These are phyloP conservation scores for Drosophila bocqueti DNA, from an alignment of 1,140 invertebrate genomes.

Conservation along the genomic window DNA sequence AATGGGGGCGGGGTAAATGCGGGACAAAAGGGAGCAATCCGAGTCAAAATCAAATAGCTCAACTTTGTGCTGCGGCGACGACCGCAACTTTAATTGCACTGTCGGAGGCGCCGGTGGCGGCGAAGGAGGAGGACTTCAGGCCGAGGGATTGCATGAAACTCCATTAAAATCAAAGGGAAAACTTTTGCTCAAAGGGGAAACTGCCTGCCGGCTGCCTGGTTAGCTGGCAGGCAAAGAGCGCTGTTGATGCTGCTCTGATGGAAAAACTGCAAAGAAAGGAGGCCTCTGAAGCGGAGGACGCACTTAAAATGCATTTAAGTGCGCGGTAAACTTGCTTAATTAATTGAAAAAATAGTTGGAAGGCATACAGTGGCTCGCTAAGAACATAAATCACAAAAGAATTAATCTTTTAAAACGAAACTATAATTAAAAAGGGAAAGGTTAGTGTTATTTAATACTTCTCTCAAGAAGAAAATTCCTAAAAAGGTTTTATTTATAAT, in stretches of 20 bases:
- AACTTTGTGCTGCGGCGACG: conserved; percentile 36
- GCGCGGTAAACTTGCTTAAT: conserved; percentile 72
- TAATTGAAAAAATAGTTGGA: conserved; percentile 74
- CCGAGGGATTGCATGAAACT: conserved; percentile 45
- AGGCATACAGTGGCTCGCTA: neutral
- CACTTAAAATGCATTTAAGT: conserved; percentile 77
- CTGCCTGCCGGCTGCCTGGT: neutral
- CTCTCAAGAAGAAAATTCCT: neutral
- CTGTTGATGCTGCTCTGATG: conserved; percentile 4
- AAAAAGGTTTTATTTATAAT: too few relatives aligned
- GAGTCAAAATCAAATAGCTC: conserved; percentile 52
- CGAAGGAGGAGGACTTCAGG: neutral
- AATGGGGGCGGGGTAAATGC: neutral
- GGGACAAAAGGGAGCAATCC: conserved; percentile 11
- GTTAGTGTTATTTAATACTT: neutral
- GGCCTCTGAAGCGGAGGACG: conserved; percentile 38
- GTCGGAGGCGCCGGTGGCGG: conserved; percentile 14
- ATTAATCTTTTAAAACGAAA: neutral
- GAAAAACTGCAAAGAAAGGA: conserved; percentile 41
- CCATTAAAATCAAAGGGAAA: conserved; percentile 63
- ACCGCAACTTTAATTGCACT: conserved; percentile 59
- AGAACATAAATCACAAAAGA: neutral
- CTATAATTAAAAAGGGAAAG: neutral
- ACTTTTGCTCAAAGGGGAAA: conserved; percentile 61
- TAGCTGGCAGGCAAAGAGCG: conserved; percentile 3